These are phyloP conservation scores for Pseudorhombus dupliciocellatus DNA, from an alignment of 2,113 vertebrate species.

Conservation along the genomic window DNA sequence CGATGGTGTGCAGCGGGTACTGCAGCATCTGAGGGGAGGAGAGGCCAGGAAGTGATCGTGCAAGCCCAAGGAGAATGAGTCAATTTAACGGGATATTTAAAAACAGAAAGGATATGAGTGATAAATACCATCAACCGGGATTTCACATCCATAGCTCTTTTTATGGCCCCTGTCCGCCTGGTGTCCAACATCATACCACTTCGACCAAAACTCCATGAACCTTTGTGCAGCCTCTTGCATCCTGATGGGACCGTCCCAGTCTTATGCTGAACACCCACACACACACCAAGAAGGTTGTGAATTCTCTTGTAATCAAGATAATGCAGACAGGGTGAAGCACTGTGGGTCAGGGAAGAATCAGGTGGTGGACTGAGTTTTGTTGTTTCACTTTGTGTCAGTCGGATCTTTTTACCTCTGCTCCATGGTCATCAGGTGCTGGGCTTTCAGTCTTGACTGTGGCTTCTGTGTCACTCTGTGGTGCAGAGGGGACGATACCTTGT, in stretches of 20 bases:
- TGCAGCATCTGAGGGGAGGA: conserved; percentile 85
- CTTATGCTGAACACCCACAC: conserved; percentile 42
- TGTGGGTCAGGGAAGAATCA: too few relatives aligned
- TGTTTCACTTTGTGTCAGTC: neutral
- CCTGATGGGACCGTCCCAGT: conserved; percentile 43
- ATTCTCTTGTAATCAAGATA: too few relatives aligned
- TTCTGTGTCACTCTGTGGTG: conserved; percentile 60
- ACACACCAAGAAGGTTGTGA: neutral
- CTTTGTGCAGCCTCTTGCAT: conserved; percentile 48
- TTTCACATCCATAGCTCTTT: conserved; percentile 77
- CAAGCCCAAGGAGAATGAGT: too few relatives aligned
- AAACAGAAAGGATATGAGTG: too few relatives aligned
- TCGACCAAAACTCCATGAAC: conserved; percentile 69
- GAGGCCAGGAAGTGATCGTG: conserved; percentile 10
- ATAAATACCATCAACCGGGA: conserved; percentile 66
- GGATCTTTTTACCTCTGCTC: conserved; percentile 18
- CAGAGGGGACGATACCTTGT: conserved; percentile 84
- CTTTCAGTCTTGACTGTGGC: neutral
- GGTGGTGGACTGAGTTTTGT: neutral
- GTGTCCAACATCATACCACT: conserved; percentile 70
- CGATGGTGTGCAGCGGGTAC: conserved; percentile 88
- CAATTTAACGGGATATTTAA: neutral
- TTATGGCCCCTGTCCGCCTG: conserved; percentile 58
- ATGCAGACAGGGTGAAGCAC: too few relatives aligned
- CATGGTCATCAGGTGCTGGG: neutral